Conservation (phyloP, 1,140 invertebrate genomes). For the Rhopalosiphum padi region DNA sequence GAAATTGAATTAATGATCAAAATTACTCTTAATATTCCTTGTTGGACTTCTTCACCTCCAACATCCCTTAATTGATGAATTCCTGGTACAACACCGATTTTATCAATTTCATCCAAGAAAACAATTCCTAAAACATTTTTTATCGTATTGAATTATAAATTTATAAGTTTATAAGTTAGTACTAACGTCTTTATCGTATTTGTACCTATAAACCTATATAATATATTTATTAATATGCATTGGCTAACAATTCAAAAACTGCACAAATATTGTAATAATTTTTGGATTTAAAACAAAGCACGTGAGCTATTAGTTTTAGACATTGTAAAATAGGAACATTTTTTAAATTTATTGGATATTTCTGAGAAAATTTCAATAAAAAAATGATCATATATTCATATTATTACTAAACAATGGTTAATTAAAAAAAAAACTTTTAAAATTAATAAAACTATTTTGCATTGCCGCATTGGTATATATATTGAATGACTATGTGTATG, state of each 20-base stretch:
- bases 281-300: neutral
- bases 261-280: neutral
- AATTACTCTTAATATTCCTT: constrained; percentile 92
- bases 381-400: too few relatives aligned
- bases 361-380: too few relatives aligned
- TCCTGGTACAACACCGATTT: constrained; percentile 97
- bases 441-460: neutral
- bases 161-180: too few relatives aligned
- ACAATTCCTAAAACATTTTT: constrained; percentile 77
- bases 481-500: too few relatives aligned
- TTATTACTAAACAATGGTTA: neutral
- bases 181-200: too few relatives aligned
- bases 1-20: neutral
- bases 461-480: too few relatives aligned
- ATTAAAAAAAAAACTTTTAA: neutral
- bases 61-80: constrained; percentile 97
- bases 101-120: constrained; percentile 99
- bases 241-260: too few relatives aligned
- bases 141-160: neutral
- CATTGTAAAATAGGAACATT: neutral
- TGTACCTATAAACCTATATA: too few relatives aligned
- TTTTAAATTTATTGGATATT: neutral
- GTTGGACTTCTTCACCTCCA: constrained; percentile 97
- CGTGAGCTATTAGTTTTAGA: neutral
- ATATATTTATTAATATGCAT: too few relatives aligned